Evolutionary conservation across 2,113 vertebrate genomes (phyloP).

Genomic region (Myrmecobius fasciatus): DNA sequence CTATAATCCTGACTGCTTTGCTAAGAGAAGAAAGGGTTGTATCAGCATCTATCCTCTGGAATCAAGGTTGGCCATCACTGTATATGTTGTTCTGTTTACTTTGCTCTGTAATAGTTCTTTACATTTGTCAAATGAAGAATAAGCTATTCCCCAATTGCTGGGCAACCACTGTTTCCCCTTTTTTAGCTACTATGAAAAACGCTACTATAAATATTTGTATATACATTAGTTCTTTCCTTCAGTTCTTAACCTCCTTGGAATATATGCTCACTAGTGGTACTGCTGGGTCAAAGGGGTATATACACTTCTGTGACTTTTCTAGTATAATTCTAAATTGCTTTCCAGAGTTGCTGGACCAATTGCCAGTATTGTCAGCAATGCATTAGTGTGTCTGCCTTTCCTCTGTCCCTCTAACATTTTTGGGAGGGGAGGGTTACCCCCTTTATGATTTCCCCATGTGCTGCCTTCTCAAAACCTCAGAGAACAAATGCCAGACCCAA

Average conservation of each 20-base stretch:
- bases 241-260: background rate
- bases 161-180: background rate
- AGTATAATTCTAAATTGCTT: background rate
- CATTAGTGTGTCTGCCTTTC: background rate
- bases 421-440: background rate
- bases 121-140: background rate
- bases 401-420: background rate
- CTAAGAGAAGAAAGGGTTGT: background rate
- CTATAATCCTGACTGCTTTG: background rate
- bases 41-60: background rate
- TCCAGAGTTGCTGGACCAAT: background rate
- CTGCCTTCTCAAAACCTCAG: background rate
- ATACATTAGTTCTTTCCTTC: background rate
- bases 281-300: background rate
- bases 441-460: constrained; percentile 23
- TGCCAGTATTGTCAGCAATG: background rate
- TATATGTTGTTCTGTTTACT: background rate
- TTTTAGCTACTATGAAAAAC: background rate
- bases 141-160: background rate
- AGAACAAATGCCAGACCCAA: background rate
- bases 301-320: background rate
- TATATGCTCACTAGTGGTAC: background rate
- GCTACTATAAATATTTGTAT: background rate
- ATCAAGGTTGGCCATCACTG: background rate
- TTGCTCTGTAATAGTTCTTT: background rate